A percentile compares a stretch with the other conserved stretches of the same genome.
Conservation (phyloP, 2,113 vertebrate species). For the Felis chaus region DNA sequence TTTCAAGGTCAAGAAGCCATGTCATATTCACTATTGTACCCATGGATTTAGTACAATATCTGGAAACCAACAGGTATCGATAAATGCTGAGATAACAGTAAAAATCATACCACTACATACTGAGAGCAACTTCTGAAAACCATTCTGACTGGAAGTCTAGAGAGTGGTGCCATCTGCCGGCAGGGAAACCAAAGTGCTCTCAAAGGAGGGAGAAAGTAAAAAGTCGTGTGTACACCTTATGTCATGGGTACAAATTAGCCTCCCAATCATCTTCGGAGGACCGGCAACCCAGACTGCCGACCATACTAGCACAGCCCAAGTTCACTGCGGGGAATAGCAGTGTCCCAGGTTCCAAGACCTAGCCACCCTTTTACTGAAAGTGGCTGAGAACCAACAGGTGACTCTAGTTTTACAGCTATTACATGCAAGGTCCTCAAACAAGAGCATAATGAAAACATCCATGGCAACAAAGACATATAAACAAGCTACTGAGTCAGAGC, state of each 20-base stretch:
- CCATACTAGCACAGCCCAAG: not conserved
- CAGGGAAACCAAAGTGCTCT: not conserved
- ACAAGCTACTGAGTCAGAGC: not conserved
- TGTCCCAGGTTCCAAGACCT: not conserved
- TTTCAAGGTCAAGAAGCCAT: not conserved
- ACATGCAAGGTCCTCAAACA: not conserved
- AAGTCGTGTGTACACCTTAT: not conserved
- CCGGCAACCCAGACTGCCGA: not conserved
- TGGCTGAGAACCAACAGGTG: not conserved
- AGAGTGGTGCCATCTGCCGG: constrained; percentile 26
- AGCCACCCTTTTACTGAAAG: not conserved
- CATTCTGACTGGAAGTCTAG: not conserved
- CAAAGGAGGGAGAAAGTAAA: not conserved
- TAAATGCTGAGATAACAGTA: not conserved
- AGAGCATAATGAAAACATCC: not conserved
- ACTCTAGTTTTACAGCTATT: not conserved
- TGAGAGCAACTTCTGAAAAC: not conserved
- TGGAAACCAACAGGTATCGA: not conserved
- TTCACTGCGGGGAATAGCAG: not conserved
- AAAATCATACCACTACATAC: not conserved
- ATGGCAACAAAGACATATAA: not conserved
- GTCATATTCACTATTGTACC: not conserved
- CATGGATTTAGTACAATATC: not conserved
- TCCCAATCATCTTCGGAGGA: not conserved
- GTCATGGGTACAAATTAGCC: not conserved